Conservation (phyloP, 2,888 invertebrate species). For the Macrophya alboannulata region DNA sequence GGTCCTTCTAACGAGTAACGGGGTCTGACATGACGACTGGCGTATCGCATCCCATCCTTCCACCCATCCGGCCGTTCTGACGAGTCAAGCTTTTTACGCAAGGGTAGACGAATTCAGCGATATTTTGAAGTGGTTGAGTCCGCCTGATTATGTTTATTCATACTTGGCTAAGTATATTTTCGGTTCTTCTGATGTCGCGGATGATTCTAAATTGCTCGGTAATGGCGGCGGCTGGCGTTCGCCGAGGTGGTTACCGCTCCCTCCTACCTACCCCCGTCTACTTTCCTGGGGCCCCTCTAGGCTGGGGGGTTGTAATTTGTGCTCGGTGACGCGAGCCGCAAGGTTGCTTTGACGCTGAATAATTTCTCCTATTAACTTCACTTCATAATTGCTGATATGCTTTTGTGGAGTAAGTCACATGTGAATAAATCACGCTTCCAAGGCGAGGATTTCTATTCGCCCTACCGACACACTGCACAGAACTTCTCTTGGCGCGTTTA, state of each 20-base stretch:
- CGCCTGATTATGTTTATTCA: constrained; percentile 73
- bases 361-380: constrained; percentile 70
- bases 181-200: constrained; percentile 72
- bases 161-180: constrained; percentile 70
- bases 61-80: background rate
- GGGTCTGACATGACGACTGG: constrained; percentile 4
- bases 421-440: constrained; percentile 60
- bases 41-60: background rate
- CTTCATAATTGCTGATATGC: constrained; percentile 68
- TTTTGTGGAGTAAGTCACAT: constrained; percentile 64
- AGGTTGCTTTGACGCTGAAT: constrained; percentile 68
- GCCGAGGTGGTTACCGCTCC: constrained; percentile 64
- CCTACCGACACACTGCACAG: background rate
- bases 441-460: constrained; percentile 26
- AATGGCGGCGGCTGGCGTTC: constrained; percentile 68
- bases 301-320: constrained; percentile 67
- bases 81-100: constrained; percentile 64
- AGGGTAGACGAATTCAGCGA: constrained; percentile 62
- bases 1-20: background rate
- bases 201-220: constrained; percentile 73
- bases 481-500: constrained; percentile 1
- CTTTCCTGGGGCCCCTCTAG: constrained; percentile 37
- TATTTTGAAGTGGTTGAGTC: constrained; percentile 68
- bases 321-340: constrained; percentile 70
- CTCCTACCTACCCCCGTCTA: constrained; percentile 1